Percentiles rank a stretch among this genome's conserved stretches.
These are phyloP conservation scores for Apteryx mantelli DNA, from an alignment of 2,113 vertebrate genomes.

Conservation along the genomic window DNA sequence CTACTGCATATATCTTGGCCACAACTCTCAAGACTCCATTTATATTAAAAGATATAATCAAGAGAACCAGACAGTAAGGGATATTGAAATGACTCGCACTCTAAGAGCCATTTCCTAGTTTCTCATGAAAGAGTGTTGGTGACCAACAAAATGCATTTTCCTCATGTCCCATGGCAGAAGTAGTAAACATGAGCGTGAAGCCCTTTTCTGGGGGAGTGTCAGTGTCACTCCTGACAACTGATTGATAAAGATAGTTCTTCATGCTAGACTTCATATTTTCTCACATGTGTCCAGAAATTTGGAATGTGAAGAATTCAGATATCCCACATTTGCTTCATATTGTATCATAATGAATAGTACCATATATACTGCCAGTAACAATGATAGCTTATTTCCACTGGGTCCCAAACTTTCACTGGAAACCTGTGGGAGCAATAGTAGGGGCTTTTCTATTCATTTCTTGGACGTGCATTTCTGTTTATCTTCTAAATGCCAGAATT, in stretches of 20 bases:
- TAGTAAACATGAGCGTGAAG: fast-evolving
- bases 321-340: background rate
- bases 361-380: background rate
- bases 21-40: background rate
- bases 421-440: background rate
- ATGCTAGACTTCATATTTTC: background rate
- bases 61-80: background rate
- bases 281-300: background rate
- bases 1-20: background rate
- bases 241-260: background rate
- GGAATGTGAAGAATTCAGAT: background rate
- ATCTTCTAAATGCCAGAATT: background rate
- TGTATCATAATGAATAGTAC: background rate
- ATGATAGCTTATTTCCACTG: background rate
- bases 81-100: background rate
- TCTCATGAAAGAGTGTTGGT: background rate
- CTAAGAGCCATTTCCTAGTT: background rate
- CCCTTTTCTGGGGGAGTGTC: background rate
- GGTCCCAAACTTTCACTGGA: background rate
- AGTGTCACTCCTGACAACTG: background rate
- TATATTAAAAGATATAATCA: background rate
- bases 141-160: background rate
- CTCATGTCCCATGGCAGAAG: background rate
- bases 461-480: fast-evolving
- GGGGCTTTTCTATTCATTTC: background rate